Base-by-base conservation (phyloP, 2,888 invertebrate species). In the Drymonia ruficornis region DNA sequence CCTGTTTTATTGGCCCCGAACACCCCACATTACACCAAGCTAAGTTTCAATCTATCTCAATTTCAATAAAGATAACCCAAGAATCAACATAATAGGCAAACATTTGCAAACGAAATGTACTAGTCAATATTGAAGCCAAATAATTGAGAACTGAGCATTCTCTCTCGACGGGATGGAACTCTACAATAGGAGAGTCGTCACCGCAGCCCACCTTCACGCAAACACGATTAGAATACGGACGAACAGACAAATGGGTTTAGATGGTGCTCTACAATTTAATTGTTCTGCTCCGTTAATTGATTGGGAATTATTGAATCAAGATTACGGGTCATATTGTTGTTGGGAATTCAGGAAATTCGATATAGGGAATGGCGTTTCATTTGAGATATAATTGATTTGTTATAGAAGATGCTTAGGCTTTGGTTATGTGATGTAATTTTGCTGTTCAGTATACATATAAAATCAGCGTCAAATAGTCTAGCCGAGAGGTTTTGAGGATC, bases 231-330 rank as follows among this genome's bases (percentile, higher is more conserved):
- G 18, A 47, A 47, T 47, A 47, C 28, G 34, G 47, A 23, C 29
- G 16, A 11, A 6, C 13, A 47, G 47, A 47, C 34, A 47, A 47
- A 47, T 34, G 47, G 47, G 47, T 47, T 34, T 34, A 31, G 47
- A 47, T 15, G 47, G 34, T 18, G 5, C 47, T 47, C 31, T 2
- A 47, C 47, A 31, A 47, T 34, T 47, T 34, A 47, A 47, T 47
- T 47, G 47, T 47, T 47, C 34, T 34, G 29, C 47, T 47, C 47
- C 34, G 34, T 45, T 45, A 45, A 45, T 45, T 45, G 45, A 45
- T 28, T 28, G 28, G 45, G 45, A 45, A 45, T 43, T 23, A 45
- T 28, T 28, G 45, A 28, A 28, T 15, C n/a, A n/a, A 28, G 28
- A 45, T 45, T 28, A 15, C 9, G 28, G 28, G 2, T 2, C 43